Evolutionary conservation across 2,888 invertebrate species (phyloP), one percentile per base, ranked within the genome.

Genomic region (Zelleria hepariella): DNA sequence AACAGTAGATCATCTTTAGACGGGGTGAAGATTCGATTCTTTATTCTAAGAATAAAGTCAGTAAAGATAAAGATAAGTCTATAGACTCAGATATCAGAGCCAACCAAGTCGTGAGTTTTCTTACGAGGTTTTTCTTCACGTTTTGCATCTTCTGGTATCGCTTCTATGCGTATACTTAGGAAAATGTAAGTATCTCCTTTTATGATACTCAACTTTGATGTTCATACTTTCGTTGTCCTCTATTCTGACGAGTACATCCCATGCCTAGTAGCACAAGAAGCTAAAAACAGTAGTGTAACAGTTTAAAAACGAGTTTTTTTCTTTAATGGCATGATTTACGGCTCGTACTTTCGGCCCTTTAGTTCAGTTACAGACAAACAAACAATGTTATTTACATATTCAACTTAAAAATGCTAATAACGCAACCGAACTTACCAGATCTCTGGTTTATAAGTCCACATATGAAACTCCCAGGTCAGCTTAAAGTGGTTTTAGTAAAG

Each of bases 331-430:
- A 68, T 74, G 77, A 80, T 74, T 70, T 67, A 77, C 72, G 63
- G 66, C 67, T 58, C 61, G 64, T 68, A 76, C 69, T 74, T 69
- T 72, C 66, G 72, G 77, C 77, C 74, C 76, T 80, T 78, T 73
- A 66, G 20, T 20, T n/a, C 53, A 53, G 53, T 25, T 53, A 8
- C 15, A 55, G 55, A 32, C 55, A 55, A 55, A 55, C 55, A 55
- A 55, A 55, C 32, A 55, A 8, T 21, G n/a, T 10, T 21, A 55
- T 55, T 55, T 55, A 55, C 55, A 55, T 55, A 55, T 32, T 18
- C 55, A 55, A 55, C 32, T 55, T 55, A 32, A 55, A 55, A 55
- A 55, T 57, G 57, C 57, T 57, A 57, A 57, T 47, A 47, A 7
- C n/a, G 20, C 20, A 18, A 27, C 55, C 21, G 18, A 21, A 10